These are phyloP conservation scores for Globia sparganii DNA, from an alignment of 2,888 invertebrate genomes.

Conservation along the genomic window DNA sequence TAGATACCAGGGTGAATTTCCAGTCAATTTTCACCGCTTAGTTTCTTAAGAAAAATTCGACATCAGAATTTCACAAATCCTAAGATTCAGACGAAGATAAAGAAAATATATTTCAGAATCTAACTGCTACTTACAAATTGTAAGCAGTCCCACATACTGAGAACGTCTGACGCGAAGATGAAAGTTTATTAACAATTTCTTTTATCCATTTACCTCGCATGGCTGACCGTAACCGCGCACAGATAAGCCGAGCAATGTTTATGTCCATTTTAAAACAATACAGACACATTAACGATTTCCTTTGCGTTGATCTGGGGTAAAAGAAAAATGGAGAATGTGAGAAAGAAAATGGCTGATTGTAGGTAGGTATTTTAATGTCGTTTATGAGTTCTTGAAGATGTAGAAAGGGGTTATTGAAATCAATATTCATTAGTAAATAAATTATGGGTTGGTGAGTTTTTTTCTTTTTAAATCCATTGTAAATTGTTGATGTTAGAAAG, in stretches of 20 bases:
- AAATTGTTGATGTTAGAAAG: background rate
- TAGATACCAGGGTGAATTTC: background rate
- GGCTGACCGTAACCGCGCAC: slow-evolving; percentile 38
- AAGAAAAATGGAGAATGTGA: slow-evolving; percentile 34
- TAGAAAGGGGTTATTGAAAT: background rate
- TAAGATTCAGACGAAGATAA: background rate
- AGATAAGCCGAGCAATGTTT: slow-evolving; percentile 55
- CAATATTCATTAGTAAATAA: too few species aligned
- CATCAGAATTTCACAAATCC: background rate
- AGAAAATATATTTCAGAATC: slow-evolving; percentile 20
- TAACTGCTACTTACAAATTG: slow-evolving; percentile 17
- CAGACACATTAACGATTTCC: slow-evolving; percentile 54
- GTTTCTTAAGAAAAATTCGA: background rate
- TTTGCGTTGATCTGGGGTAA: slow-evolving; percentile 34
- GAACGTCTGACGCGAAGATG: slow-evolving; percentile 40
- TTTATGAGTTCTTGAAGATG: background rate
- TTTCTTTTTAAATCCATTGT: too few species aligned
- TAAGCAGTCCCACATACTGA: slow-evolving; percentile 22
- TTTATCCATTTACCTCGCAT: slow-evolving; percentile 61
- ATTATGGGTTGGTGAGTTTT: background rate
- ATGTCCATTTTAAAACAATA: slow-evolving; percentile 56
- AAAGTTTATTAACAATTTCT: slow-evolving; percentile 63
- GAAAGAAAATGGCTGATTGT: slow-evolving; percentile 9
- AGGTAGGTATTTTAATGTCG: background rate
- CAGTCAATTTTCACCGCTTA: background rate